These are phyloP conservation scores for Oryzias celebensis DNA, from an alignment of 2,113 vertebrate genomes.

Conservation along the genomic window DNA sequence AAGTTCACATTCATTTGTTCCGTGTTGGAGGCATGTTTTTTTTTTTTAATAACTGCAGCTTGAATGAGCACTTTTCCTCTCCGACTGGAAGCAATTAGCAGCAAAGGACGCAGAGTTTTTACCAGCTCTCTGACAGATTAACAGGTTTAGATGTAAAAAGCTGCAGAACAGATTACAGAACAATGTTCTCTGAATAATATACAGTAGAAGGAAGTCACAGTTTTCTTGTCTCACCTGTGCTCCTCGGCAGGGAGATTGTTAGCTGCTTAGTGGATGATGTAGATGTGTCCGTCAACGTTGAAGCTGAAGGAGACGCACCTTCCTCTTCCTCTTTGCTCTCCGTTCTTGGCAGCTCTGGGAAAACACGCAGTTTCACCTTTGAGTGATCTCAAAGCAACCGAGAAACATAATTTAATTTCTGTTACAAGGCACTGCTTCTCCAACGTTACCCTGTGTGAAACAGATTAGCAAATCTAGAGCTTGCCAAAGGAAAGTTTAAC, in stretches of 20 bases:
- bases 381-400: conserved; percentile 14
- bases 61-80: conserved; percentile 29
- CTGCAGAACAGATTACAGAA: conserved; percentile 8
- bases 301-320: conserved; percentile 21
- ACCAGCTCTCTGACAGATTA: conserved; percentile 28
- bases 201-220: not conserved
- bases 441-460: conserved; percentile 9
- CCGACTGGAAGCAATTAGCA: conserved; percentile 61
- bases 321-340: conserved; percentile 33
- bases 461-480: conserved; percentile 24
- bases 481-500: conserved; percentile 26
- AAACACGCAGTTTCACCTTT: conserved; percentile 42
- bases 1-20: not conserved
- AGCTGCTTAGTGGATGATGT: conserved; percentile 9
- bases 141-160: conserved; percentile 12
- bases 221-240: conserved; percentile 50
- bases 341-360: conserved; percentile 42
- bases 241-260: conserved; percentile 18
- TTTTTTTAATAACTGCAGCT: conserved; percentile 18
- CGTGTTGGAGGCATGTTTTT: not conserved
- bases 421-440: not conserved
- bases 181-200: not conserved
- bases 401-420: conserved; percentile 23
- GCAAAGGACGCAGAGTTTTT: conserved; percentile 29
- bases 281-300: conserved; percentile 25